phyloP scores from a whole-genome alignment of 2,113 vertebrate genomes.

The Poecile atricapillus region DNA sequence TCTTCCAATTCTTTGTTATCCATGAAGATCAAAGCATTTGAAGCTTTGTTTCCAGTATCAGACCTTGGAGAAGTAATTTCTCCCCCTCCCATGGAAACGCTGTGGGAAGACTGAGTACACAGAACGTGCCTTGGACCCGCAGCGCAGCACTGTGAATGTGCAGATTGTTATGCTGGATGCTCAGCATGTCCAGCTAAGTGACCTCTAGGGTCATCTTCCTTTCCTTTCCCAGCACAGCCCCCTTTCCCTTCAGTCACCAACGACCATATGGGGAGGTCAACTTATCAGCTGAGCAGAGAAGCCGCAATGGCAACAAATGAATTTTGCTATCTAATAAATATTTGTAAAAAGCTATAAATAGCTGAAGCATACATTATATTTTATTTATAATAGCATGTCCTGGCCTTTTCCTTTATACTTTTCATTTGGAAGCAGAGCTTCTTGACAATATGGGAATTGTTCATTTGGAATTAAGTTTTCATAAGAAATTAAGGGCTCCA shows the following conservation, averaged over 20 bases:
- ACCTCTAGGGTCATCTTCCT: neutral
- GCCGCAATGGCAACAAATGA: neutral
- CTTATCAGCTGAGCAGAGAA: neutral
- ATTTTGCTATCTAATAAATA: neutral
- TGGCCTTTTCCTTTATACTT: neutral
- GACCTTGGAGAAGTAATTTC: neutral
- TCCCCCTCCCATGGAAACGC: neutral
- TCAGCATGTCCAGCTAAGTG: neutral
- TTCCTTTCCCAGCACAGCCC: neutral
- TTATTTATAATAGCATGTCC: neutral
- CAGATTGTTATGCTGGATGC: neutral
- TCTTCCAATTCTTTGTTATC: neutral
- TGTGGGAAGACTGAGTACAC: neutral
- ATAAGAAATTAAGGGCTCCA: neutral
- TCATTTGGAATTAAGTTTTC: neutral
- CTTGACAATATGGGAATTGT: neutral
- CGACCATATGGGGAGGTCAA: neutral
- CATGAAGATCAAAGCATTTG: neutral
- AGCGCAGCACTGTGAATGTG: neutral
- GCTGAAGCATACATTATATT: neutral
- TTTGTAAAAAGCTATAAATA: slow-evolving; percentile 6
- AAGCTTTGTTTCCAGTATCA: neutral
- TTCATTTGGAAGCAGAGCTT: neutral
- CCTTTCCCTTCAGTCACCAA: neutral
- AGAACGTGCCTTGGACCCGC: fast-evolving